These are phyloP conservation scores for Drosophila lacicola DNA, from an alignment of 2,888 invertebrate species.

Conservation along the genomic window DNA sequence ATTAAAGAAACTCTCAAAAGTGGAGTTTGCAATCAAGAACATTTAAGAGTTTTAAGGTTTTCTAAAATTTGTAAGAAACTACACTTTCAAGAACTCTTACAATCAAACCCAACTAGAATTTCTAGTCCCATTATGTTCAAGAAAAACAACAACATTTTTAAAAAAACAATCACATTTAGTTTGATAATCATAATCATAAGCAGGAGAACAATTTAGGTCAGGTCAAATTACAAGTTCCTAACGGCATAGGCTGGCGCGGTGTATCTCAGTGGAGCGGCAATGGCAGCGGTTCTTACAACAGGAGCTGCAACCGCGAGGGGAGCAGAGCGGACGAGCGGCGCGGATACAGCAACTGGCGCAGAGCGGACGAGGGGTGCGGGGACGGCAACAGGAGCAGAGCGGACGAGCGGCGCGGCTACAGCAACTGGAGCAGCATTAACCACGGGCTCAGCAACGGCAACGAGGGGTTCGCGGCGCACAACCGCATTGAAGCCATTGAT, in stretches of 20 bases:
- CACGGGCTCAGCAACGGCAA: conserved; percentile 58
- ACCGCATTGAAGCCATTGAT: conserved; percentile 84
- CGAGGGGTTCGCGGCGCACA: conserved; percentile 78
- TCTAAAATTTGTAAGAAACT: no score
- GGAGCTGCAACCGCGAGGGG: conserved; percentile 52
- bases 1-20: no score
- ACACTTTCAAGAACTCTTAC: no score
- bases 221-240: conserved; percentile 60
- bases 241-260: conserved; percentile 66
- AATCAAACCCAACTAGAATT: background rate
- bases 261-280: conserved; percentile 62
- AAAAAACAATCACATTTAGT: conserved; percentile 67
- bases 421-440: conserved; percentile 75
- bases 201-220: conserved; percentile 12
- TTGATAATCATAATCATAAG: conserved; percentile 27
- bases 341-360: conserved; percentile 51
- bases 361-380: conserved; percentile 46
- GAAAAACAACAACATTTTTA: background rate
- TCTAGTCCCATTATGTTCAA: background rate
- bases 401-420: conserved; percentile 64
- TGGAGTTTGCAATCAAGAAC: no score
- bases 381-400: conserved; percentile 55
- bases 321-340: conserved; percentile 54
- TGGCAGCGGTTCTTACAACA: conserved; percentile 11
- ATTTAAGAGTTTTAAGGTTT: no score